Conservation (phyloP, 1,140 invertebrate genomes). For the Nephila pilipes region DNA sequence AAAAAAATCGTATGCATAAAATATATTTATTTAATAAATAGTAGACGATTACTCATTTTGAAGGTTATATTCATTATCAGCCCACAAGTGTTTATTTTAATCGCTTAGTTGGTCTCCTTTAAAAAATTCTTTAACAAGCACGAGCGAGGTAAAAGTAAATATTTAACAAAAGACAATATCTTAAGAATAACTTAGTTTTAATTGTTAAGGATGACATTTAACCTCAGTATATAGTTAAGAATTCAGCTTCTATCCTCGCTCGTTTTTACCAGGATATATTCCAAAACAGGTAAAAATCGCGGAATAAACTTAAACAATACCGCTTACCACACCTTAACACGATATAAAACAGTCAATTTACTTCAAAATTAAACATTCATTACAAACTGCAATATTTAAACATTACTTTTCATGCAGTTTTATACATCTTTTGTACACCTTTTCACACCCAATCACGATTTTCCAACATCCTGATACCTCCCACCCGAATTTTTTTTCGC, state of each 20-base stretch:
- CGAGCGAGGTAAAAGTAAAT: too few species aligned
- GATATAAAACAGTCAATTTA: background rate
- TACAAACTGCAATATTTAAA: background rate
- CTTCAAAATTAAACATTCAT: conserved; percentile 3
- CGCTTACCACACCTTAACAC: background rate
- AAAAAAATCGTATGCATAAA: too few species aligned
- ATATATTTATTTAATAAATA: too few species aligned
- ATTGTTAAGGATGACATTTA: background rate
- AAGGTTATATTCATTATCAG: too few species aligned
- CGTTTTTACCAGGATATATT: background rate
- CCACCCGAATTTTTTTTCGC: conserved; percentile 12
- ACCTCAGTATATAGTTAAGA: background rate
- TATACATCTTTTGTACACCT: conserved; percentile 14
- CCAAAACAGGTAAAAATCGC: too few species aligned
- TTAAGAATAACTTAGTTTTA: background rate
- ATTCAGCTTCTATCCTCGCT: background rate
- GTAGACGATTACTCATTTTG: too few species aligned
- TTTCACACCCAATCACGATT: conserved; percentile 53
- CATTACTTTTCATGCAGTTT: background rate
- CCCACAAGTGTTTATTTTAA: too few species aligned
- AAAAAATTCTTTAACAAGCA: too few species aligned
- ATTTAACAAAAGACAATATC: too few species aligned
- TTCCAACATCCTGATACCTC: background rate
- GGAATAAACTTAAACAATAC: background rate
- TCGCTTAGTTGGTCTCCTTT: too few species aligned